Conservation (phyloP, 2,797 vertebrate species). For the Cyclopterus lumpus region DNA sequence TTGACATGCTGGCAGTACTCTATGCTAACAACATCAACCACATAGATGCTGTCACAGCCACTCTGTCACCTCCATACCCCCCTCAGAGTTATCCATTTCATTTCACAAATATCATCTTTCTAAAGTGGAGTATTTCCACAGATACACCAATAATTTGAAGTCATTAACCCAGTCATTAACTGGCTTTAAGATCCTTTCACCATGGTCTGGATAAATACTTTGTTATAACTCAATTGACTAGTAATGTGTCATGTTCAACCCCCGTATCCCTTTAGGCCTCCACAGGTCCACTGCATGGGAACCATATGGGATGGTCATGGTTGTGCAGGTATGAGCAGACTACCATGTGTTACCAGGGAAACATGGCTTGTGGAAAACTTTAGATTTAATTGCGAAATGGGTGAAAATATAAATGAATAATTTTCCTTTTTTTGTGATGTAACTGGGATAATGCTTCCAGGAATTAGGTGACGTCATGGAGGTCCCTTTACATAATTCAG, state of each 20-base stretch:
- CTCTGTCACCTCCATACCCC: conserved; percentile 39
- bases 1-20: conserved; percentile 58
- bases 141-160: neutral
- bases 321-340: neutral
- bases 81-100: neutral
- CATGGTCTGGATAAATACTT: neutral
- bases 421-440: neutral
- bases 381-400: neutral
- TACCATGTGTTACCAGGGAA: neutral
- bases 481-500: neutral
- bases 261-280: neutral
- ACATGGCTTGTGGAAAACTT: neutral
- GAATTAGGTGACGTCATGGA: neutral
- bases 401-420: neutral
- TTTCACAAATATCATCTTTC: neutral
- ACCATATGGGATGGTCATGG: neutral
- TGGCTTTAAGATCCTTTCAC: neutral
- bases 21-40: conserved; percentile 66
- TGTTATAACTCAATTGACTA: too few species aligned
- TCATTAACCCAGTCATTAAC: neutral
- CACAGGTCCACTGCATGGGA: neutral
- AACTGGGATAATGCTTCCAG: neutral
- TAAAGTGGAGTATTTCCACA: neutral
- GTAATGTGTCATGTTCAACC: neutral
- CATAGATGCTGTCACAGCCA: conserved; percentile 66